phyloP scores from a whole-genome alignment of 2,797 vertebrate genomes.

The Sebastiscus albofasciatus region DNA sequence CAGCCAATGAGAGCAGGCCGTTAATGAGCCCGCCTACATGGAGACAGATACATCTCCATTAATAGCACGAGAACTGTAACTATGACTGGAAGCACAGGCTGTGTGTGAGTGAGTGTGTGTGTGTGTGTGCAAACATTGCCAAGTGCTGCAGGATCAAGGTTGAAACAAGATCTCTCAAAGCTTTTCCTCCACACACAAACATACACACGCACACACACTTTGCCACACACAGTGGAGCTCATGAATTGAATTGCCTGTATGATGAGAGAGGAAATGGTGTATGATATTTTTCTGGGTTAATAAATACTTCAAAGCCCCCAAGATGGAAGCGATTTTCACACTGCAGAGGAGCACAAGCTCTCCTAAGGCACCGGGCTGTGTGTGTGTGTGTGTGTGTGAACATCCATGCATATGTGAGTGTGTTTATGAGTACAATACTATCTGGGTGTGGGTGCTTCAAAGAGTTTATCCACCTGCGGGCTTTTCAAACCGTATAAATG shows the following conservation, averaged over 20 bases:
- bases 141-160: slow-evolving; percentile 60
- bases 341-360: slow-evolving; percentile 39
- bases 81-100: slow-evolving; percentile 55
- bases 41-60: slow-evolving; percentile 76
- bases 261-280: slow-evolving; percentile 48
- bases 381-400: background rate
- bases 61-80: slow-evolving; percentile 75
- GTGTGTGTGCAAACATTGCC: slow-evolving; percentile 36
- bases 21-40: slow-evolving; percentile 59
- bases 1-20: slow-evolving; percentile 60
- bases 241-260: slow-evolving; percentile 44
- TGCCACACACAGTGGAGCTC: slow-evolving; percentile 37
- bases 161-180: slow-evolving; percentile 52
- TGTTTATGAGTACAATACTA: background rate
- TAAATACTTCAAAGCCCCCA: slow-evolving; percentile 62
- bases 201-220: background rate
- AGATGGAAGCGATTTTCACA: slow-evolving; percentile 52
- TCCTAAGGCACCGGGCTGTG: background rate
- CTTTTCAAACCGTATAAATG: background rate
- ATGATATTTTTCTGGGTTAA: slow-evolving; percentile 63
- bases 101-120: slow-evolving; percentile 5
- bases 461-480: slow-evolving; percentile 20
- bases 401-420: background rate
- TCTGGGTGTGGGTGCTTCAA: slow-evolving; percentile 15
- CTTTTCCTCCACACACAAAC: slow-evolving; percentile 7